Base-by-base conservation (phyloP, 2,113 vertebrate genomes). In the Trinectes maculatus region DNA sequence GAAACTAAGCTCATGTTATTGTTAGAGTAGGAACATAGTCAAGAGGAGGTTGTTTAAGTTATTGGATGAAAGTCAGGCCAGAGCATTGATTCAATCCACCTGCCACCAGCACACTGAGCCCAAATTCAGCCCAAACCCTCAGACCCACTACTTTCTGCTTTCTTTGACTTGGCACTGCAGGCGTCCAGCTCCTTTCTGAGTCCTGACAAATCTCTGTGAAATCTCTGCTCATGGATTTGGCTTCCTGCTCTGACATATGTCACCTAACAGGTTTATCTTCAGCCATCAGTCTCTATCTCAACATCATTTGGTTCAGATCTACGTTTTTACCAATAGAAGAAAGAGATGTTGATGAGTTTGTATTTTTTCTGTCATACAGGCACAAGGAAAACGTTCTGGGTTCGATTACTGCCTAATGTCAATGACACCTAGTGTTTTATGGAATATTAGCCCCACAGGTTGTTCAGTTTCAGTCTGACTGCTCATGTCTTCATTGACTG, bases 121-220 rank as follows among this genome's bases (percentile, higher is more conserved):
- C 75, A 66, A 58, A 59, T 75, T 71, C 79, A 79, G 73, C 79
- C 77, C 85, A 75, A 83, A 55, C 26, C 24, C 47, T 68, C 39
- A 55, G 67, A 82, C 52, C 52, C 62, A 73, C 79, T 69, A 58
- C 31, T n/a, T n/a, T n/a, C n/a, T 85, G 78, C 72, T 87, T 85
- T 74, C 57, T 85, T 86, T 88, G 67, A 74, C 55, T 64, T 34
- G 3, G 44, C 53, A 21, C 58, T 13, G 67, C 74, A 44, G 62
- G 61, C 63, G 47, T 68, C 62, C 39, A 65, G 42, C 18, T 34
- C 58, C 54, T 66, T 69, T 68, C 77, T 74, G 68, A 51, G 57
- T 65, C 62, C 74, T 80, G 61, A 81, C 51, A 64, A 57, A 75
- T 78, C 71, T 40, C 63, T 75, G 61, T 77, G 70, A 81, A 87